Conservation (phyloP, 2,113 vertebrate species). For the Mesocricetus auratus region DNA sequence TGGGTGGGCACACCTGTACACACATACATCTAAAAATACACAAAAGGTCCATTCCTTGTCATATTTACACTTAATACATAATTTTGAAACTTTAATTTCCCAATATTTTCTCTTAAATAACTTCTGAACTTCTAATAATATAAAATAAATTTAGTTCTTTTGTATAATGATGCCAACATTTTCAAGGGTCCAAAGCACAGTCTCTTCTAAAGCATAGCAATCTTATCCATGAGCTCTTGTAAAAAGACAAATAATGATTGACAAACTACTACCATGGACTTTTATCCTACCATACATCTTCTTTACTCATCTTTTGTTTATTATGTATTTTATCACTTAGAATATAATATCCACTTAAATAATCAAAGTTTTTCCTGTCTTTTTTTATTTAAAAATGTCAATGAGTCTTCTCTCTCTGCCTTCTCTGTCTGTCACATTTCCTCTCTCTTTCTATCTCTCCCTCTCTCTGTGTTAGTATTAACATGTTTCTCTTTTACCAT, state of each 20-base stretch:
- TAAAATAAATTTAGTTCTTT: neutral
- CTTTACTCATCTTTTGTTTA: neutral
- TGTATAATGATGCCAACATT: neutral
- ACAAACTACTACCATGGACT: neutral
- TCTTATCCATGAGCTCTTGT: neutral
- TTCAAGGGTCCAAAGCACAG: neutral
- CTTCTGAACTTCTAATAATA: neutral
- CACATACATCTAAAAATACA: neutral
- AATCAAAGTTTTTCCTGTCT: neutral
- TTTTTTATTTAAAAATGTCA: neutral
- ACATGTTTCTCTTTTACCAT: neutral
- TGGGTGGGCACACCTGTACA: neutral
- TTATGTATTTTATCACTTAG: neutral
- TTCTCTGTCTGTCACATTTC: fast-evolving
- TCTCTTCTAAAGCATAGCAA: neutral
- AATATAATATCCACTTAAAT: neutral
- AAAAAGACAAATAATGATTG: neutral
- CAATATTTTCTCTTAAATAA: neutral
- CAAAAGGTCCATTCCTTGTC: neutral
- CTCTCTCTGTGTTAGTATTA: neutral
- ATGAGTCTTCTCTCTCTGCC: neutral
- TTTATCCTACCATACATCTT: neutral
- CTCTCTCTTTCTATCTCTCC: neutral
- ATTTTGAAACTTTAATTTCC: neutral
- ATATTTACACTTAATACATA: neutral